Percentiles rank a stretch among this genome's conserved stretches.
Conservation (phyloP, 2,888 invertebrate genomes). For the Cheilosia vulpina region DNA sequence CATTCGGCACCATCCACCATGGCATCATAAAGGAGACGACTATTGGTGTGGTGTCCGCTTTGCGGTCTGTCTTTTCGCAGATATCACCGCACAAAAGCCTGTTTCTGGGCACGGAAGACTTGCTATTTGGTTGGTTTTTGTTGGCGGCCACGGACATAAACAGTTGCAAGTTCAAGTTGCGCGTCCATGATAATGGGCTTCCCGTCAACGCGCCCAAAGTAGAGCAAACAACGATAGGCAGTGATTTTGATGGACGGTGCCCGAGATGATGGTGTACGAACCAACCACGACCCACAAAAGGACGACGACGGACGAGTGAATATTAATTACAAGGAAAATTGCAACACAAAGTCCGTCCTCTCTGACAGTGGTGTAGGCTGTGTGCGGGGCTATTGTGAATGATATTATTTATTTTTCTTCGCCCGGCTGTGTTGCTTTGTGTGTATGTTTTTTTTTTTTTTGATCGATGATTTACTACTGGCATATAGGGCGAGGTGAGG, state of each 20-base stretch:
- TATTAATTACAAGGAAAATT: conserved; percentile 65
- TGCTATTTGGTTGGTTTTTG: conserved; percentile 63
- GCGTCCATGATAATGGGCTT: conserved; percentile 51
- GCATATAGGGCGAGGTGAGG: background rate
- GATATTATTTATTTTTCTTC: conserved; percentile 57
- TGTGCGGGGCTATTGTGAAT: conserved; percentile 16
- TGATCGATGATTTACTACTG: conserved; percentile 47
- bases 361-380: background rate
- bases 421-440: conserved; percentile 59
- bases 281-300: conserved; percentile 50
- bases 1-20: conserved; percentile 10
- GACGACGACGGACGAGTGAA: conserved; percentile 47
- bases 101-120: conserved; percentile 51
- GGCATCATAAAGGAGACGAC: conserved; percentile 40
- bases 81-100: conserved; percentile 52
- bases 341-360: conserved; percentile 28
- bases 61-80: conserved; percentile 41
- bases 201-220: conserved; percentile 55
- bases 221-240: conserved; percentile 60
- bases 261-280: conserved; percentile 22
- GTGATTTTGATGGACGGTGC: conserved; percentile 51
- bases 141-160: conserved; percentile 60
- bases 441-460: background rate
- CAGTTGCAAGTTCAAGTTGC: conserved; percentile 72
- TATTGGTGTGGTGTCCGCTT: conserved; percentile 5